Conservation (phyloP, 2,888 invertebrate genomes). For the Hydriomena furcata region DNA sequence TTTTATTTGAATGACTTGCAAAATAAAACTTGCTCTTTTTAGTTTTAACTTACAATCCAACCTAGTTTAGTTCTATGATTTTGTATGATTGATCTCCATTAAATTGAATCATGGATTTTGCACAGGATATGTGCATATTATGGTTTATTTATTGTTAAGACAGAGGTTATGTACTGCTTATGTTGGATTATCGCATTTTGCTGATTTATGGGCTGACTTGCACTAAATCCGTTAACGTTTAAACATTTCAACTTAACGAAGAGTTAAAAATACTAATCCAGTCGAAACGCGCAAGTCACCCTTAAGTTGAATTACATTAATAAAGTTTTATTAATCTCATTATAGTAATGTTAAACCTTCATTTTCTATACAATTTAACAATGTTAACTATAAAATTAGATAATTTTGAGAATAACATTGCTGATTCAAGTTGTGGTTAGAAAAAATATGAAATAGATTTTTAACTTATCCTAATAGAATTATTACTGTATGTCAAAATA, state of each 20-base stretch:
- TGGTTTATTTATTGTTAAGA: constrained; percentile 14
- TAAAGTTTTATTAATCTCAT: no score
- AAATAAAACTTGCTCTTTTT: constrained; percentile 22
- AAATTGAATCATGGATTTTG: constrained; percentile 26
- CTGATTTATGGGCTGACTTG: background rate
- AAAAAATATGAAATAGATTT: background rate
- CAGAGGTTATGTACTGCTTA: constrained; percentile 10
- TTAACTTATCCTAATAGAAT: background rate
- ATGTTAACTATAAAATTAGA: no score
- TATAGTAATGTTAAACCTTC: background rate
- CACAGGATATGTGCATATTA: constrained; percentile 21
- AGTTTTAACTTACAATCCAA: constrained; percentile 11
- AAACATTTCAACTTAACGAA: no score
- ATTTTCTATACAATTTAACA: background rate
- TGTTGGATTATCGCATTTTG: constrained; percentile 9
- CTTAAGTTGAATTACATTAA: no score
- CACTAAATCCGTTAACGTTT: no score
- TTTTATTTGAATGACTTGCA: background rate
- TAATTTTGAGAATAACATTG: background rate
- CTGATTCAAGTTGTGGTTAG: background rate
- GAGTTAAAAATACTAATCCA: no score
- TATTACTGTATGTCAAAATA: background rate
- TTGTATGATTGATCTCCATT: constrained; percentile 32
- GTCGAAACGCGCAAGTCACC: no score
- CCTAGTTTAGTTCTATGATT: constrained; percentile 19